phyloP scores from a whole-genome alignment of 2,113 vertebrate species.

The Hiodon tergisus region DNA sequence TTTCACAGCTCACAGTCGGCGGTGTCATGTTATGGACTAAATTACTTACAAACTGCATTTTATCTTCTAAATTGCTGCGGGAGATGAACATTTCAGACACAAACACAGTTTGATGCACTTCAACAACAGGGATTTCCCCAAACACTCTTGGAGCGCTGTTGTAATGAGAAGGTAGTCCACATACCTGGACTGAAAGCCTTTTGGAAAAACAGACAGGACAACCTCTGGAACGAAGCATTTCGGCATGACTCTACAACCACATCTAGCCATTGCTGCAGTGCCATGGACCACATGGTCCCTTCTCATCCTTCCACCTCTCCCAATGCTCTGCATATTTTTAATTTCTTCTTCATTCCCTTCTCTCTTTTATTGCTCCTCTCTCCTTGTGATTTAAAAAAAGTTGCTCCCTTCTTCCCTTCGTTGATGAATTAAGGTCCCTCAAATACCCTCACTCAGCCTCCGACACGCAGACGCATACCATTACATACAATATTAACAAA shows the following conservation, averaged over 20 bases:
- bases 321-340: slow-evolving; percentile 1
- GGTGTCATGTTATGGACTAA: not conserved
- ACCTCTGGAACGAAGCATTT: no score
- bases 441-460: not conserved
- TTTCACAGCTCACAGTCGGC: not conserved
- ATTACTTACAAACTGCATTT: not conserved
- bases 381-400: not conserved
- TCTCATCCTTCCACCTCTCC: slow-evolving; percentile 22
- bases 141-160: slow-evolving; percentile 33
- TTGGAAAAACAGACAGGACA: no score
- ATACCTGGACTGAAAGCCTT: not conserved
- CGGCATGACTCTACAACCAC: no score
- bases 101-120: slow-evolving; percentile 2
- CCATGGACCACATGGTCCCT: slow-evolving; percentile 7
- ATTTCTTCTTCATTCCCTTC: not conserved
- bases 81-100: slow-evolving; percentile 8
- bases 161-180: slow-evolving; percentile 34
- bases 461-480: no score
- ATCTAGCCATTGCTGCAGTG: no score
- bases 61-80: not conserved
- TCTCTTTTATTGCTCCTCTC: slow-evolving; percentile 5
- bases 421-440: slow-evolving; percentile 18
- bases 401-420: not conserved
- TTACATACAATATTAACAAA: no score
- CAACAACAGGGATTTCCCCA: slow-evolving; percentile 38